Percentiles rank a stretch among this genome's conserved stretches.
Conservation (phyloP, 2,888 invertebrate genomes). For the Ctenicera cuprea region DNA sequence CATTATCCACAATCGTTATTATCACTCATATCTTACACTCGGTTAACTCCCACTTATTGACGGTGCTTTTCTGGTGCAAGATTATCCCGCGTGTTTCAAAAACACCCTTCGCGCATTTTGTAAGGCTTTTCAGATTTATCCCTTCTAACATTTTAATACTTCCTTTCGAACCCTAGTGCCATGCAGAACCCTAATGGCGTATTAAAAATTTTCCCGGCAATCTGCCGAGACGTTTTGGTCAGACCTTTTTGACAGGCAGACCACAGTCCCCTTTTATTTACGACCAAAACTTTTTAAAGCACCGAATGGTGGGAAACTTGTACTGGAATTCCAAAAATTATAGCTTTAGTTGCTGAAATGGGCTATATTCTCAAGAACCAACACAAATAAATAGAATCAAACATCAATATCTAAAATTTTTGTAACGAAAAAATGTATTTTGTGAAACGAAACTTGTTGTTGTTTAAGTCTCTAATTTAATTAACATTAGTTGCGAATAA, state of each 20-base stretch:
- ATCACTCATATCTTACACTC: constrained; percentile 42
- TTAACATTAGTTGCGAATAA: too few relatives aligned
- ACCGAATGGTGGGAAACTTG: not conserved
- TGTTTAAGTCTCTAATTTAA: too few relatives aligned
- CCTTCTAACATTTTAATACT: constrained; percentile 19
- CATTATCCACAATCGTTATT: constrained; percentile 46
- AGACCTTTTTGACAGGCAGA: constrained; percentile 16
- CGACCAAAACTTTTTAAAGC: constrained; percentile 3
- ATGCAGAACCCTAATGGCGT: constrained; percentile 21
- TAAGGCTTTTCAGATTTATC: constrained; percentile 16
- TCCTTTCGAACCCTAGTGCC: constrained; percentile 10
- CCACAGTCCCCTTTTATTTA: constrained; percentile 24
- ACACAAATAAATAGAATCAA: too few relatives aligned
- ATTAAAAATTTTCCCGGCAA: constrained; percentile 29
- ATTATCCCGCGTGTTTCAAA: constrained; percentile 16
- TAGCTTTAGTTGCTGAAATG: too few relatives aligned
- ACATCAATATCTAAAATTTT: too few relatives aligned
- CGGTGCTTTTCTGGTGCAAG: constrained; percentile 16
- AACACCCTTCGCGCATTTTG: constrained; percentile 11
- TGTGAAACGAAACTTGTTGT: too few relatives aligned
- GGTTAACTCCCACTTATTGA: constrained; percentile 33
- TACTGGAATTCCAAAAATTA: not conserved
- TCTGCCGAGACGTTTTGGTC: constrained; percentile 22
- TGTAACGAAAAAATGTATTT: too few relatives aligned
- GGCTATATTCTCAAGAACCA: too few relatives aligned